Percentiles rank a stretch among this genome's conserved stretches.
phyloP scores from a whole-genome alignment of 2,113 vertebrate genomes.

The Pedetes capensis region DNA sequence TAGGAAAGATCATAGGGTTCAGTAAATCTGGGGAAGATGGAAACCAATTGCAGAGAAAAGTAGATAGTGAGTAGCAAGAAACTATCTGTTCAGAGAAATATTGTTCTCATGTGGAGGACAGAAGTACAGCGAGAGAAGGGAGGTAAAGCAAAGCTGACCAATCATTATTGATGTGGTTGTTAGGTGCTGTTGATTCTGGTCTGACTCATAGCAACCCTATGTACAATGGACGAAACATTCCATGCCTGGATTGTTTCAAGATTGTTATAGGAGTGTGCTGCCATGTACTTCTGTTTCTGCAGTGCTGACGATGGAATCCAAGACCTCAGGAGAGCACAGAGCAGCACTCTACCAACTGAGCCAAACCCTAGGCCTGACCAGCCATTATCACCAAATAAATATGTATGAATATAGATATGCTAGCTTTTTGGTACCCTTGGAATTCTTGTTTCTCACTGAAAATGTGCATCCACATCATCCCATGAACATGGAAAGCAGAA shows the following conservation, averaged over 20 bases:
- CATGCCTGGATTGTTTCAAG: no score
- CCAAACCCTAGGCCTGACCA: no score
- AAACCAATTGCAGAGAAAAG: slow-evolving; percentile 9
- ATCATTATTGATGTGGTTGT: no score
- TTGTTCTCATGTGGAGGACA: background rate
- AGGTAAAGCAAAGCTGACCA: background rate
- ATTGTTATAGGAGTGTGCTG: no score
- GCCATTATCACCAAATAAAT: background rate
- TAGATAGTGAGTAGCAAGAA: background rate
- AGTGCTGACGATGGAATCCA: no score
- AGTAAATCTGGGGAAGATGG: background rate
- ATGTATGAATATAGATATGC: no score
- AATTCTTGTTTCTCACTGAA: background rate
- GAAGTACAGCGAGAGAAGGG: background rate
- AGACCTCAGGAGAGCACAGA: no score
- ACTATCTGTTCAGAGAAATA: background rate
- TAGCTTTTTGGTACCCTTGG: background rate
- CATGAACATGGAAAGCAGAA: background rate
- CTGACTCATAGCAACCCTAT: no score
- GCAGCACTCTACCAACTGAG: no score
- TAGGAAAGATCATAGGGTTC: background rate
- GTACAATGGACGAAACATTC: no score
- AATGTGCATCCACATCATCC: background rate
- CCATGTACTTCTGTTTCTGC: no score
- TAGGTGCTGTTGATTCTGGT: no score